phyloP scores from a whole-genome alignment of 2,113 vertebrate genomes.

The Centropus unirufus region DNA sequence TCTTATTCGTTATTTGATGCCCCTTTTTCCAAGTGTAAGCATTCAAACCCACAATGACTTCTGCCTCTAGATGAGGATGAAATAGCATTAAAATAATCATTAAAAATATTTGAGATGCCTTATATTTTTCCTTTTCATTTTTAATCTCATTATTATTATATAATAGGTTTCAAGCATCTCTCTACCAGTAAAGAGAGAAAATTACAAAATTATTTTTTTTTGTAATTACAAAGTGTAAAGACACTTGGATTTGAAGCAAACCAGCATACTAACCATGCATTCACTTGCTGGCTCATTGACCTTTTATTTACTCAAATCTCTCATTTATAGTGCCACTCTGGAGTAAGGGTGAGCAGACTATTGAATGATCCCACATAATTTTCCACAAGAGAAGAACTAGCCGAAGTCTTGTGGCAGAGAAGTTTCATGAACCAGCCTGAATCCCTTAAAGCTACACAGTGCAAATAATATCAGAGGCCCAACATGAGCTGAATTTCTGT shows the following conservation, averaged over 20 bases:
- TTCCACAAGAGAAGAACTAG: neutral
- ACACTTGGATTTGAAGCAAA: neutral
- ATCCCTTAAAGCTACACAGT: neutral
- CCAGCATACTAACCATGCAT: neutral
- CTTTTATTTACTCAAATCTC: neutral
- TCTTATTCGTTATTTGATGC: neutral
- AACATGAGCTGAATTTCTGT: neutral
- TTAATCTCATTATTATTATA: neutral
- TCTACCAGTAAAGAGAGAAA: neutral
- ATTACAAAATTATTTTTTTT: neutral
- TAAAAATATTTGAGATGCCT: neutral
- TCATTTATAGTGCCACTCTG: neutral
- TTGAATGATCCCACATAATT: neutral
- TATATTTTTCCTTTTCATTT: neutral
- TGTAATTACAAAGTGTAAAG: neutral
- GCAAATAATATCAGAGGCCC: neutral
- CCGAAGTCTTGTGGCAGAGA: neutral
- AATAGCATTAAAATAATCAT: neutral
- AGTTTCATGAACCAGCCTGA: neutral
- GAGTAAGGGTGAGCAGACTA: neutral
- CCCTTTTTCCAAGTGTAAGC: neutral
- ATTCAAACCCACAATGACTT: neutral
- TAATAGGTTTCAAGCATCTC: neutral
- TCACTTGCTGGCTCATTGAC: neutral
- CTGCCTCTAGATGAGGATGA: neutral